Percentiles rank a stretch among this genome's conserved stretches.
phyloP scores from a whole-genome alignment of 2,113 vertebrate genomes.

The Ctenodactylus gundi region DNA sequence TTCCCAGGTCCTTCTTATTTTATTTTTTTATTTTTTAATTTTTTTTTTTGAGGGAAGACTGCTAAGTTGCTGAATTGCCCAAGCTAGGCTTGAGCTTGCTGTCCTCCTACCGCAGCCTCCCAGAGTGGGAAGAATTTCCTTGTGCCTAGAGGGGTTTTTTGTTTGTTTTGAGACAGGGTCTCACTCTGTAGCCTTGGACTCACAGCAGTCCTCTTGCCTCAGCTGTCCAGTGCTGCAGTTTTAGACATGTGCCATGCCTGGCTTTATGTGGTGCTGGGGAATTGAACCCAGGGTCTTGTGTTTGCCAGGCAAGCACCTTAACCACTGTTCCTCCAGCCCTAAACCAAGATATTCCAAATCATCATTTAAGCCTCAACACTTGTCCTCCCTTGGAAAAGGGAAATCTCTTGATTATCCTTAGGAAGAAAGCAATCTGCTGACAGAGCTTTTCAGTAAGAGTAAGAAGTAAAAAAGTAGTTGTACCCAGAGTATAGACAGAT shows the following conservation, averaged over 20 bases:
- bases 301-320: no score
- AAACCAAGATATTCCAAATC: neutral
- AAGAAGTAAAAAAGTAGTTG: neutral
- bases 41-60: neutral
- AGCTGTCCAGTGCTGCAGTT: no score
- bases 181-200: no score
- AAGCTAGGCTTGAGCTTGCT: neutral
- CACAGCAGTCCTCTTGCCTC: no score
- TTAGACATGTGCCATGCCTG: no score
- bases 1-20: no score
- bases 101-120: neutral
- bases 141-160: no score
- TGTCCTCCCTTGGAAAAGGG: conserved; percentile 11
- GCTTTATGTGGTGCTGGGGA: no score
- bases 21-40: no score
- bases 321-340: no score
- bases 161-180: no score
- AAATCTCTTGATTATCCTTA: conserved; percentile 9
- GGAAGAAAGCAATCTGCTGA: neutral
- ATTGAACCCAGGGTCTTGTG: no score
- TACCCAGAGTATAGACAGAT: neutral
- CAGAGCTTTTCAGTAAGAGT: neutral
- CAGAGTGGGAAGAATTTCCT: neutral
- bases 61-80: neutral
- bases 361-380: neutral